Percentiles rank a stretch among this genome's conserved stretches.
These are phyloP conservation scores for Euclidia mi DNA, from an alignment of 2,888 invertebrate species.

Conservation along the genomic window DNA sequence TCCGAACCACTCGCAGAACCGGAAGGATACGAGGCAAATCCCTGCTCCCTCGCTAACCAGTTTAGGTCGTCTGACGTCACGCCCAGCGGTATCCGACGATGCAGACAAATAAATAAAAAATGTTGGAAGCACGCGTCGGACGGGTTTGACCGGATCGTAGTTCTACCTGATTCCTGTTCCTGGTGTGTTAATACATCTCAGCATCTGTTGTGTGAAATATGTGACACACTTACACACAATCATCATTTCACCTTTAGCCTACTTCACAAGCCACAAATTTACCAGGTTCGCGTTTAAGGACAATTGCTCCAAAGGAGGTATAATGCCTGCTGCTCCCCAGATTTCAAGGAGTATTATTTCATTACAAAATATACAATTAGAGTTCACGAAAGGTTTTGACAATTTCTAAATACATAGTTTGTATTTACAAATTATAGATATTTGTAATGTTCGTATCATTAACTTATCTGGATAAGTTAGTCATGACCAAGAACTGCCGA, in stretches of 20 bases:
- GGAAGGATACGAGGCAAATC: slow-evolving; percentile 90
- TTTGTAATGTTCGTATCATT: no score
- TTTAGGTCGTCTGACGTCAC: slow-evolving; percentile 90
- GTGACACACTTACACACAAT: slow-evolving; percentile 40
- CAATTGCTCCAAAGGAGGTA: no score
- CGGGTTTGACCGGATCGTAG: slow-evolving; percentile 90
- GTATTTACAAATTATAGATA: no score
- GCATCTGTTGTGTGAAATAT: slow-evolving; percentile 70
- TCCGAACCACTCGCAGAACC: slow-evolving; percentile 88
- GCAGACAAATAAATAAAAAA: slow-evolving; percentile 90
- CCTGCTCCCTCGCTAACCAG: slow-evolving; percentile 90
- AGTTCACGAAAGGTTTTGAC: no score
- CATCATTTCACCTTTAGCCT: slow-evolving; percentile 7
- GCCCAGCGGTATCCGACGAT: slow-evolving; percentile 89
- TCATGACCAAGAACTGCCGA: slow-evolving; percentile 11
- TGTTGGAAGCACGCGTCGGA: slow-evolving; percentile 90
- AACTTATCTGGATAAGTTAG: background rate
- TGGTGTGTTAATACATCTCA: slow-evolving; percentile 82
- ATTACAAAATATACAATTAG: no score
- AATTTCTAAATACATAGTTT: no score
- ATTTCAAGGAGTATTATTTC: no score
- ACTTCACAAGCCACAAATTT: background rate
- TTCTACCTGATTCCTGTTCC: slow-evolving; percentile 90
- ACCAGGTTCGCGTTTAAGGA: no score
- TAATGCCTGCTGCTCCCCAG: no score